Percentiles rank a stretch among this genome's conserved stretches.
These are phyloP conservation scores for Chanos chanos DNA, from an alignment of 2,797 vertebrate genomes.

Conservation along the genomic window DNA sequence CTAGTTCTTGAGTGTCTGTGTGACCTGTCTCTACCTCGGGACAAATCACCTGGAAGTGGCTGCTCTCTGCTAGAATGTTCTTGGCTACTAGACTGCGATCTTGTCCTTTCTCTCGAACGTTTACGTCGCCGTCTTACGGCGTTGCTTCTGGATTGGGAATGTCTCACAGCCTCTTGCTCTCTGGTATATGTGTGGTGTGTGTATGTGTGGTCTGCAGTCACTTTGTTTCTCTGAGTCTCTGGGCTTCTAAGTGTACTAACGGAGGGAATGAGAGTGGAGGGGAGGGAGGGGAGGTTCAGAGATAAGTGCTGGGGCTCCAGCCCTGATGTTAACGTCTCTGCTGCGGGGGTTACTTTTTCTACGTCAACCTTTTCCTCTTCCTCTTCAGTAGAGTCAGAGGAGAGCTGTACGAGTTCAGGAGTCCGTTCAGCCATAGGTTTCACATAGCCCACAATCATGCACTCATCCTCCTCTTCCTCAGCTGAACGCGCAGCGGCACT, in stretches of 20 bases:
- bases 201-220: slow-evolving; percentile 38
- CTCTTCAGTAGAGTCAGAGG: slow-evolving; percentile 82
- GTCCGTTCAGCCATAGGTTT: slow-evolving; percentile 89
- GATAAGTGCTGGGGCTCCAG: neutral
- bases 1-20: too few relatives aligned
- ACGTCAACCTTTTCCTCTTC: slow-evolving; percentile 56
- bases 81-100: too few relatives aligned
- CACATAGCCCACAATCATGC: slow-evolving; percentile 86
- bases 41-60: too few relatives aligned
- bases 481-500: neutral
- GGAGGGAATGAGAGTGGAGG: slow-evolving; percentile 62
- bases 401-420: slow-evolving; percentile 89
- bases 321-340: slow-evolving; percentile 16
- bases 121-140: too few relatives aligned
- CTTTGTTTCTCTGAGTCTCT: slow-evolving; percentile 40
- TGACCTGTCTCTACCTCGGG: too few relatives aligned
- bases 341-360: neutral
- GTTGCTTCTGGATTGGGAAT: neutral
- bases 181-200: slow-evolving; percentile 48
- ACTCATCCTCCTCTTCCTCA: slow-evolving; percentile 72
- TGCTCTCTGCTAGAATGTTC: neutral
- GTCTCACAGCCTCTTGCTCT: neutral
- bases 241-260: slow-evolving; percentile 72
- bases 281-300: neutral
- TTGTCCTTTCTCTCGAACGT: too few relatives aligned